These are phyloP conservation scores for Cynoglossus semilaevis DNA, from an alignment of 2,113 vertebrate species.

Conservation along the genomic window DNA sequence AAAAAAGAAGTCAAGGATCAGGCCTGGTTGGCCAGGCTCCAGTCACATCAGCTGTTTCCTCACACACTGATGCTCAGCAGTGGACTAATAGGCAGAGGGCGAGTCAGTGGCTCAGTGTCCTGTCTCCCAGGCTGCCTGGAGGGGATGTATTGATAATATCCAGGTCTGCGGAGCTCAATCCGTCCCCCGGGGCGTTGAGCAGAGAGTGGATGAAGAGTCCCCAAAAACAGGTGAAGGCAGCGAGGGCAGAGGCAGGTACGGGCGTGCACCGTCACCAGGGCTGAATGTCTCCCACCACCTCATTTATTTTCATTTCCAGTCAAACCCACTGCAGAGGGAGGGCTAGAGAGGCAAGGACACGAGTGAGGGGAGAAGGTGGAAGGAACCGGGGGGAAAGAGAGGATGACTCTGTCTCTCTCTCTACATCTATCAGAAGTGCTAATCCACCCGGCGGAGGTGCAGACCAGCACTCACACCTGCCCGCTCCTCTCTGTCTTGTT, in stretches of 20 bases:
- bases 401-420: constrained; percentile 25
- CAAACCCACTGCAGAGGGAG: constrained; percentile 42
- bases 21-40: constrained; percentile 53
- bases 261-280: constrained; percentile 27
- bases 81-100: constrained; percentile 72
- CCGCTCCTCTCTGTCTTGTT: constrained; percentile 66
- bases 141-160: constrained; percentile 77
- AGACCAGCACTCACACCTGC: constrained; percentile 56
- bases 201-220: constrained; percentile 69
- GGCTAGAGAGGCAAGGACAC: constrained; percentile 54
- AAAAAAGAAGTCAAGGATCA: constrained; percentile 19
- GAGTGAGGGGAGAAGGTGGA: constrained; percentile 34
- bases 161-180: constrained; percentile 74
- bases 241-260: constrained; percentile 43
- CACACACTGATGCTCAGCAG: constrained; percentile 63
- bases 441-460: constrained; percentile 57
- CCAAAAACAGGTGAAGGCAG: constrained; percentile 48
- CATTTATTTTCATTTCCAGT: constrained; percentile 72
- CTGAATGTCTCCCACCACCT: constrained; percentile 48
- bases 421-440: constrained; percentile 66
- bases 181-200: constrained; percentile 68
- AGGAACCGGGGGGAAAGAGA: constrained; percentile 5
- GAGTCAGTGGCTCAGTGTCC: constrained; percentile 67
- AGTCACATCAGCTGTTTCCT: constrained; percentile 56
- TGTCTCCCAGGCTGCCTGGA: constrained; percentile 76